These are phyloP conservation scores for Aphidius gifuensis DNA, from an alignment of 1,140 invertebrate species.

Conservation along the genomic window DNA sequence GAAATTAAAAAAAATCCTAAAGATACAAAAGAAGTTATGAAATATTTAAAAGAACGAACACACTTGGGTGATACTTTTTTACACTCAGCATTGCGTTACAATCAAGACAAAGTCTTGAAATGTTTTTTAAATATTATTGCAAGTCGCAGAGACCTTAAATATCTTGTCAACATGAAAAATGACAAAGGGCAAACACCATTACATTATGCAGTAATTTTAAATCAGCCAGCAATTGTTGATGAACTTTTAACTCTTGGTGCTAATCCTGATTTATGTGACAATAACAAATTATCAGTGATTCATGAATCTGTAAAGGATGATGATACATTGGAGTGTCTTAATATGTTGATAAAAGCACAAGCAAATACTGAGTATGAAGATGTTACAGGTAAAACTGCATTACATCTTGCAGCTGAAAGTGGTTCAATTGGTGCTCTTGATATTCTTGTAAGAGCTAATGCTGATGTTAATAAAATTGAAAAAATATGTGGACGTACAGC, in stretches of 20 bases:
- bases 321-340: constrained; percentile 33
- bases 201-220: constrained; percentile 54
- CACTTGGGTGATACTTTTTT: constrained; percentile 43
- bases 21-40: constrained; percentile 28
- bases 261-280: constrained; percentile 54
- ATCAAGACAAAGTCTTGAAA: constrained; percentile 34
- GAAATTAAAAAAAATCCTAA: constrained; percentile 13
- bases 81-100: constrained; percentile 42
- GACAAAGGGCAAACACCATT: constrained; percentile 49
- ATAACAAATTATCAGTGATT: constrained; percentile 53
- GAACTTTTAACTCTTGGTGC: constrained; percentile 50
- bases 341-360: constrained; percentile 31
- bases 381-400: constrained; percentile 52
- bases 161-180: constrained; percentile 41
- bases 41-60: constrained; percentile 36
- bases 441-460: constrained; percentile 51
- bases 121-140: constrained; percentile 38
- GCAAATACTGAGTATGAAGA: constrained; percentile 32
- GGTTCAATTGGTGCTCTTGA: constrained; percentile 53
- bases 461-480: constrained; percentile 54
- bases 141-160: constrained; percentile 29
- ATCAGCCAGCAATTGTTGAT: constrained; percentile 46
- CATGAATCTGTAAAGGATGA: constrained; percentile 52
- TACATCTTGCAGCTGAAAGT: constrained; percentile 56
- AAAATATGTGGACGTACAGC: constrained; percentile 58